These are phyloP conservation scores for Myiotriccus ornatus DNA, from an alignment of 2,797 vertebrate genomes.

Conservation along the genomic window DNA sequence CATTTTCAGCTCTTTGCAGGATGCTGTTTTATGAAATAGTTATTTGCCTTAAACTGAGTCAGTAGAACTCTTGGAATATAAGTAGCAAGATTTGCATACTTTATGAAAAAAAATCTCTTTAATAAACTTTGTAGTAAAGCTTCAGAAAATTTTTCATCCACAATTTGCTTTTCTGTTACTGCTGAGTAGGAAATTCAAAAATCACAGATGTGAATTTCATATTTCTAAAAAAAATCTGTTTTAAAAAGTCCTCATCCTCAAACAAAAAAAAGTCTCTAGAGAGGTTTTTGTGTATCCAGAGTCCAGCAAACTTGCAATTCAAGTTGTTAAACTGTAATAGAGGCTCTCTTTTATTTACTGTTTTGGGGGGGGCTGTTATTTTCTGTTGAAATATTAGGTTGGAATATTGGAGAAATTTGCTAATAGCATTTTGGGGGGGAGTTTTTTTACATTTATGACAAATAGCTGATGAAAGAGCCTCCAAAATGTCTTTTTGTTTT, in stretches of 20 bases:
- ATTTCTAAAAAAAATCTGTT: background rate
- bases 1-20: background rate
- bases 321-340: background rate
- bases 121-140: background rate
- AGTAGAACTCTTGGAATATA: background rate
- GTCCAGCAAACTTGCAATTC: background rate
- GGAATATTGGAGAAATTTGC: background rate
- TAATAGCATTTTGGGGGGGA: background rate
- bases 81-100: background rate
- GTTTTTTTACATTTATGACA: background rate
- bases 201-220: background rate
- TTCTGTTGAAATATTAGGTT: background rate
- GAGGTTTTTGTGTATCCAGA: background rate
- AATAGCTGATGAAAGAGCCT: background rate
- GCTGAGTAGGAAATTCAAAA: background rate
- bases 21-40: background rate
- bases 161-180: background rate
- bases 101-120: background rate
- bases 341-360: background rate
- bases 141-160: background rate
- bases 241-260: background rate
- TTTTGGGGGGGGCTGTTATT: background rate
- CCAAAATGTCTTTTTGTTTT: background rate
- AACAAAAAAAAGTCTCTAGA: background rate
- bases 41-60: background rate